Evolutionary conservation across 2,888 invertebrate genomes (phyloP), one percentile per base, ranked within the genome.

Genomic region (Pandemis heparana): DNA sequence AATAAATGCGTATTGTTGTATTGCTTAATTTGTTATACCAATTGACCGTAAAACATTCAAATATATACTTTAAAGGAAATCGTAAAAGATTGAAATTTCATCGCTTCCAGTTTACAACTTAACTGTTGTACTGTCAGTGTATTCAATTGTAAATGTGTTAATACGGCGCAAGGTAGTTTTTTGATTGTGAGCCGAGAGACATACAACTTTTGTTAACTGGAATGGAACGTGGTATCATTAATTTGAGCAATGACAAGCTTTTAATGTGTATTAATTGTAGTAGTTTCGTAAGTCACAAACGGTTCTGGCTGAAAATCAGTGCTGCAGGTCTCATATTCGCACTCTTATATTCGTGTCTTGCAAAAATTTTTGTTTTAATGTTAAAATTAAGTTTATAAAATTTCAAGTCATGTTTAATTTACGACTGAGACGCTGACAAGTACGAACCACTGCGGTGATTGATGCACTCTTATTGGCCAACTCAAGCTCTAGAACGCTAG

Each of bases 1-100:
- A 72, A 73, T 73, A 73, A 68, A 62, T 32, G 10, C 56, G 43
- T 62, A 70, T 72, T 73, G 68, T 73, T 56, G 41, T 62, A 68
- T 73, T 73, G 72, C 68, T 73, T 65, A 59, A 73, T 73, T 73
- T 73, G 68, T 73, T 67, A 56, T 12, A 56, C 56, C 56, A 23
- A 23, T 10, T 23, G 53, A 18, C 12, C 1, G 12, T 23, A 10
- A 18, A 10, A 1, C 14, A 5, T 56, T 23, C 12, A n/a, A 16
- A 51, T 51, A 7, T 23, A 12, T 8, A 23, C 56, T 23, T 56
- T 10, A 53, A 53, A 0, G 3, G 9, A 53, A 9, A 16, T 7
- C 0, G 0, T 0, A 18, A 53, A 56, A 23, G 23, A 5, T 56
- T 56, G 4, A 3, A 23, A 10, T 18, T 23, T 56, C 5, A 56